Evolutionary conservation across 2,797 vertebrate genomes (phyloP).

Genomic region (Peromyscus eremicus): DNA sequence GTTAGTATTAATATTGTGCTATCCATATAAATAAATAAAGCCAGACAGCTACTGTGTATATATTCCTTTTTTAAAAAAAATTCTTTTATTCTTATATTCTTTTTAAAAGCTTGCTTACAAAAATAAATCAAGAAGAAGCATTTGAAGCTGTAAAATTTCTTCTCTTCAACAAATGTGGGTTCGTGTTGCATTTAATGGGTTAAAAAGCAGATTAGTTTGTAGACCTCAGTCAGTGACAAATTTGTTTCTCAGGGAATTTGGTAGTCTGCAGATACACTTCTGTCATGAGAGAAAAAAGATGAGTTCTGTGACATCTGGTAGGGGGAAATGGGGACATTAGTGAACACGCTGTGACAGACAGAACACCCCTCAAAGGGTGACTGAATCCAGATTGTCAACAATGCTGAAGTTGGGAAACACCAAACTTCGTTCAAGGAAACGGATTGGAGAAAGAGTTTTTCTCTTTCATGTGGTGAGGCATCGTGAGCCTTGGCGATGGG

Average conservation of each 20-base stretch:
- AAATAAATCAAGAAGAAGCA: not conserved
- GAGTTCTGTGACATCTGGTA: not conserved
- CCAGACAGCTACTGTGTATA: not conserved
- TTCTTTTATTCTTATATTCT: not conserved
- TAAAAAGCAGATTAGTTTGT: rapidly evolving
- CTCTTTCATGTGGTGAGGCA: not conserved
- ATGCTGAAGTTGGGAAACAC: not conserved
- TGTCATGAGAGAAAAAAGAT: not conserved
- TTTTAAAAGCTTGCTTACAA: not conserved
- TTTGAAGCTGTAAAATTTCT: no score
- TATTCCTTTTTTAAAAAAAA: not conserved
- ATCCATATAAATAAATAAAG: not conserved
- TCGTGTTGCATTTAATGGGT: not conserved
- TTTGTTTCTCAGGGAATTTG: not conserved
- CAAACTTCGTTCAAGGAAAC: not conserved
- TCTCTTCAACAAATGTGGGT: not conserved
- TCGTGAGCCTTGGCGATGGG: not conserved
- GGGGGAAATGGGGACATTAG: no score
- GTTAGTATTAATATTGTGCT: not conserved
- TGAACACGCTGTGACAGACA: not conserved
- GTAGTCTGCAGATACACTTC: not conserved
- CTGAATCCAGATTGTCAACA: not conserved
- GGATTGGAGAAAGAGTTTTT: not conserved
- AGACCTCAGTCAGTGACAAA: not conserved
- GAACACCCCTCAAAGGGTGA: not conserved